Percentiles rank a stretch among this genome's conserved stretches.
phyloP scores from a whole-genome alignment of 2,113 vertebrate genomes.

The Okapia johnstoni region DNA sequence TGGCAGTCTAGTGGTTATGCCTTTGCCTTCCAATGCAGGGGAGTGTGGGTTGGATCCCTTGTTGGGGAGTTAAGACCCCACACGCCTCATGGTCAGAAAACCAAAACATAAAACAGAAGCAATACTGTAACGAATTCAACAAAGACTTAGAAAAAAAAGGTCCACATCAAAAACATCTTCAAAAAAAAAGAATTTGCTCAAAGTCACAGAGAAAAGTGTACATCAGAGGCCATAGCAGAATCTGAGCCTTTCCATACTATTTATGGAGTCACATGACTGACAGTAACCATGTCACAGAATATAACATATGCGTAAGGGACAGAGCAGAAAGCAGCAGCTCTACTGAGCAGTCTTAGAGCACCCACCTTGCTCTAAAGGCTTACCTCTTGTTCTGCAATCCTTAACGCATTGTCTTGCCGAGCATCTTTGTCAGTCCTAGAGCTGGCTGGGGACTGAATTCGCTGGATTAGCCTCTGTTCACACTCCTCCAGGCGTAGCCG shows the following conservation, averaged over 20 bases:
- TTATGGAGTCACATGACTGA: background rate
- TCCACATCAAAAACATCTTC: background rate
- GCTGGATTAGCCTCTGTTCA: constrained; percentile 87
- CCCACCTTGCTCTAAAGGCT: constrained; percentile 20
- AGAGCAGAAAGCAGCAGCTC: background rate
- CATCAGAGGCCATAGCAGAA: background rate
- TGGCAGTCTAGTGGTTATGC: background rate
- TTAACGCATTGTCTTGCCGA: constrained; percentile 80
- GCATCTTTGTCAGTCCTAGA: constrained; percentile 76
- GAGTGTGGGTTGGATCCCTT: background rate
- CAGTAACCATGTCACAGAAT: background rate
- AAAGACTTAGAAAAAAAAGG: background rate
- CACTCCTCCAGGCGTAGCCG: constrained; percentile 87
- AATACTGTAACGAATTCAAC: background rate
- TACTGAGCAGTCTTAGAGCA: background rate
- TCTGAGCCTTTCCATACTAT: background rate
- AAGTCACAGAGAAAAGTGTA: background rate
- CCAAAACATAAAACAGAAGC: background rate
- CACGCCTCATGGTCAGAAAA: background rate
- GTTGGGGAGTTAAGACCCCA: background rate
- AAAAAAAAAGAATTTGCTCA: background rate
- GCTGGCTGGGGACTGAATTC: constrained; percentile 82
- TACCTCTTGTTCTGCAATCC: constrained; percentile 93
- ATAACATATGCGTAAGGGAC: background rate
- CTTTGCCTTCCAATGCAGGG: background rate